Evolutionary conservation across 2,888 invertebrate genomes (phyloP), one percentile per base, ranked within the genome.

Genomic region (Brachyptera risi): DNA sequence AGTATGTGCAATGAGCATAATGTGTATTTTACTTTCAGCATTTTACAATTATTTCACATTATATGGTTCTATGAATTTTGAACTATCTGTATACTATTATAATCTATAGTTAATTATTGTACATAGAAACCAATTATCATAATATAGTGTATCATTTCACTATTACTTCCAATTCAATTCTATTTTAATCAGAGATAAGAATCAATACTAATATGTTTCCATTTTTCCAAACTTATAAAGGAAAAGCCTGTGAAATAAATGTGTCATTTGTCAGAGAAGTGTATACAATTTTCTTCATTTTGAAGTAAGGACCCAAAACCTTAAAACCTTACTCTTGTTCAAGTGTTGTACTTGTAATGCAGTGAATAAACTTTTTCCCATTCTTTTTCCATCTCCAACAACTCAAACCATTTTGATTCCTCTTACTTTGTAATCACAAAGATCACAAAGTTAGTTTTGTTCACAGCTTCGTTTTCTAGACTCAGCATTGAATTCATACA

Each of bases 211-310:
- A 31, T 31, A 31, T 44, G 19, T 44, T 44, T 44, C 44, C 44
- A 44, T 44, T 44, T 44, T 44, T 44, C 44, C 44, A 44, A 44
- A 15, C 44, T 44, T 44, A 19, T 44, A 44, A 44, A n/a, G 44
- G 44, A 44, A 44, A 44, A 44, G 44, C 44, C 44, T 44, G 44
- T 44, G 44, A 44, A 44, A 44, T 44, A 44, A 44, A 44, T 44
- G 44, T 44, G 21, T 19, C 40, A 19, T 44, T 44, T 44, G 44
- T 44, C 44, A 31, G 11, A 31, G 31, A 31, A 31, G 31, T n/a
- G n/a, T n/a, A n/a, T n/a, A n/a, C n/a, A n/a, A n/a, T n/a, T n/a
- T n/a, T n/a, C n/a, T n/a, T n/a, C n/a, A n/a, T n/a, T n/a, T n/a
- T n/a, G n/a, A n/a, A n/a, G n/a, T n/a, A n/a, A n/a, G n/a, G n/a